Evolutionary conservation across 2,888 invertebrate species (phyloP).

Genomic region (Amorpha juglandis): DNA sequence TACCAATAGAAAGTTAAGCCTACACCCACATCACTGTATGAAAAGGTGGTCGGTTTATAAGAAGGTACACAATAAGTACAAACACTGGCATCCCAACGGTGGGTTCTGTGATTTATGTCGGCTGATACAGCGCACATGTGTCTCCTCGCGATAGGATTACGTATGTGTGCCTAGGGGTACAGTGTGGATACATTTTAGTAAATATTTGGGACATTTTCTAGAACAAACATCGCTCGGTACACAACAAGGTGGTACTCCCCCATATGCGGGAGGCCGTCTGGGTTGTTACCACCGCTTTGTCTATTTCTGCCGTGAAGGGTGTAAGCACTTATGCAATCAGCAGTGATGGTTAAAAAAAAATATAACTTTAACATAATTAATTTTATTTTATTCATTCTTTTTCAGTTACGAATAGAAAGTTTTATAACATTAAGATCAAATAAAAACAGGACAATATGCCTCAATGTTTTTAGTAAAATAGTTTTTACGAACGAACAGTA

Average conservation of each 20-base stretch:
- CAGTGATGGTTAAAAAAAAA: too few species aligned
- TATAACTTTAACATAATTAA: too few species aligned
- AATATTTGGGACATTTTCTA: neutral
- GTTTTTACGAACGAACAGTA: neutral
- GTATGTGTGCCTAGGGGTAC: slow-evolving; percentile 1
- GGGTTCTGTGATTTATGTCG: slow-evolving; percentile 25
- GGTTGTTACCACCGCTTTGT: too few species aligned
- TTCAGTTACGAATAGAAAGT: too few species aligned
- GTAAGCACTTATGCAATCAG: too few species aligned
- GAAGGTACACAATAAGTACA: slow-evolving; percentile 29
- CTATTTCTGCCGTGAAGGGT: too few species aligned
- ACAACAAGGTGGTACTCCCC: too few species aligned
- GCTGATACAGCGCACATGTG: slow-evolving; percentile 40
- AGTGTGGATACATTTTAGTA: neutral
- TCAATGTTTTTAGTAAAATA: neutral
- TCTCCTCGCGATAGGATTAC: slow-evolving; percentile 35
- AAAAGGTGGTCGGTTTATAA: slow-evolving; percentile 15
- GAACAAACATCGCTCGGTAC: too few species aligned
- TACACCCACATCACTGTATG: slow-evolving; percentile 9
- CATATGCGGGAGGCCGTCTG: too few species aligned
- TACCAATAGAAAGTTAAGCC: neutral
- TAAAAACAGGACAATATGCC: too few species aligned
- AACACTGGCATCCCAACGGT: slow-evolving; percentile 29
- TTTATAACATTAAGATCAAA: too few species aligned
- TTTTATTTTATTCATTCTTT: too few species aligned